Conservation (phyloP, 2,888 invertebrate species). For the Amphipyra tragopoginis region DNA sequence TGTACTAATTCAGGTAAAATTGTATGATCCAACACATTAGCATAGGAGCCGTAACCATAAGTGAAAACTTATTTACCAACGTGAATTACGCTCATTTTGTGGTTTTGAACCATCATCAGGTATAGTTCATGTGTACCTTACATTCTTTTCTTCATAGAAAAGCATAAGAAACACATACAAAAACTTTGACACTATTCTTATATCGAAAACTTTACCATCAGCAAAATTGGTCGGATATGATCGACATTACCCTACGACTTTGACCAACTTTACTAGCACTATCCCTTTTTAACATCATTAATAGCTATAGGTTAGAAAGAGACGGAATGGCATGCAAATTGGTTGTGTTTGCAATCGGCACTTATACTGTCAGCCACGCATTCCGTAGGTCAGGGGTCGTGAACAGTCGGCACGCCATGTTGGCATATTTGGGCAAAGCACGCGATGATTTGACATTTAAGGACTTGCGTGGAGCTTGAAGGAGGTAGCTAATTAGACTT, state of each 20-base stretch:
- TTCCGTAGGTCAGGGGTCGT: constrained; percentile 57
- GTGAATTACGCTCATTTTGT: too few relatives aligned
- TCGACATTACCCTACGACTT: constrained; percentile 44
- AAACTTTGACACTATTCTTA: neutral
- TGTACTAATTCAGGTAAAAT: too few relatives aligned
- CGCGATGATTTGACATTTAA: constrained; percentile 38
- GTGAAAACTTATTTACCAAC: too few relatives aligned
- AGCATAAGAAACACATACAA: neutral
- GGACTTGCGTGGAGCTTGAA: constrained; percentile 18
- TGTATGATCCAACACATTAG: too few relatives aligned
- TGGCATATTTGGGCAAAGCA: constrained; percentile 27
- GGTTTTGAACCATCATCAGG: too few relatives aligned
- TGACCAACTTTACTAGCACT: constrained; percentile 30
- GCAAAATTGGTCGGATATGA: constrained; percentile 37
- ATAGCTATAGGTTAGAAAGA: constrained; percentile 18
- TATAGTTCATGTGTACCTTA: neutral
- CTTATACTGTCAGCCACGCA: constrained; percentile 56
- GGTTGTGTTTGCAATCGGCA: constrained; percentile 44
- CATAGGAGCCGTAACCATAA: too few relatives aligned
- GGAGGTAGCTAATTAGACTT: constrained; percentile 15
- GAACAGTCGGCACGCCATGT: constrained; percentile 25
- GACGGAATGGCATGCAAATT: constrained; percentile 53
- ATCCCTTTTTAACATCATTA: constrained; percentile 13
- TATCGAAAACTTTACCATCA: constrained; percentile 7
- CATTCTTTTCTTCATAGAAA: constrained; percentile 1